Percentiles rank a stretch among this genome's conserved stretches.
Conservation (phyloP, 2,113 vertebrate genomes). For the Ia io region DNA sequence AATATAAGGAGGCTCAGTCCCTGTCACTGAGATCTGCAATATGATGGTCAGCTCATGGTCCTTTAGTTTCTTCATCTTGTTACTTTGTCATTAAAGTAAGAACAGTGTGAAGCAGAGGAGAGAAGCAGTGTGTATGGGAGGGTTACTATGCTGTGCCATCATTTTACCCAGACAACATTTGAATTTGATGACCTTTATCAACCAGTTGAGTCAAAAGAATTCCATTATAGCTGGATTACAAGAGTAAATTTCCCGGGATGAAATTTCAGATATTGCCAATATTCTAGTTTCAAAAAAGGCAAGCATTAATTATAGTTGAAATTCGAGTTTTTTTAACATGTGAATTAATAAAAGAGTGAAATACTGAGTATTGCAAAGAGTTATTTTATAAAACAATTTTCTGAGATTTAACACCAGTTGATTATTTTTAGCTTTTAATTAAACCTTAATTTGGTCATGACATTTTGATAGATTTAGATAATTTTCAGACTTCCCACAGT, state of each 20-base stretch:
- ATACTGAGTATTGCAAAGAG: neutral
- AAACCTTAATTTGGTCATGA: constrained; percentile 55
- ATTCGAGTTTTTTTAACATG: neutral
- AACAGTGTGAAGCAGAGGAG: neutral
- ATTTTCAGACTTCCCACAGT: constrained; percentile 40
- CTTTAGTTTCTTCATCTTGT: neutral
- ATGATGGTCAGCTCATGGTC: neutral
- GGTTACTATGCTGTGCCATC: rapidly evolving
- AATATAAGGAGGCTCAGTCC: neutral
- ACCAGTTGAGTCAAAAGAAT: neutral
- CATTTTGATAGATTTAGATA: constrained; percentile 61
- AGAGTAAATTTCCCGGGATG: neutral
- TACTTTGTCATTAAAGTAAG: neutral
- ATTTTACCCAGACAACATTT: neutral
- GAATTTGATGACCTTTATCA: neutral
- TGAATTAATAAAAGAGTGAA: constrained; percentile 13
- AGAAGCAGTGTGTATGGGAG: neutral
- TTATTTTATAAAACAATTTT: constrained; percentile 30
- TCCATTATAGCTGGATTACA: neutral
- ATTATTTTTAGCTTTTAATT: constrained; percentile 56
- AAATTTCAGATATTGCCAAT: neutral
- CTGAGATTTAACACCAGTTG: neutral
- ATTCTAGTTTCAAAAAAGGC: neutral
- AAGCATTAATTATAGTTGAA: neutral
- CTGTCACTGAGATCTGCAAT: neutral